Conservation (phyloP, 2,113 vertebrate genomes). For the Aegotheles bennettii region DNA sequence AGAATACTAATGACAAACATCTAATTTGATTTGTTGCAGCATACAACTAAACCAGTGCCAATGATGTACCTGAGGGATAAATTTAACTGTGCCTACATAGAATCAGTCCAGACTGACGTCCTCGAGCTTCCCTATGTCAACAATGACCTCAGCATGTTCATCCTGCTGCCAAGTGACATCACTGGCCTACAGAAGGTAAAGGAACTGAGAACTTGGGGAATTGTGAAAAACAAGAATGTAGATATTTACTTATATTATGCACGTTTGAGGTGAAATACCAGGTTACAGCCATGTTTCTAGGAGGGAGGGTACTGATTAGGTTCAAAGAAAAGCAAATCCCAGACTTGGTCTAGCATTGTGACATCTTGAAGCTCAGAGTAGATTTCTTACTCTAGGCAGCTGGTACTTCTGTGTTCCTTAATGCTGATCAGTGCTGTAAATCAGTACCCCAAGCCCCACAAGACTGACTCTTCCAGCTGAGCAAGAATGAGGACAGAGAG, state of each 20-base stretch:
- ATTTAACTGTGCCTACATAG: constrained; percentile 55
- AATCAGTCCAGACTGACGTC: constrained; percentile 65
- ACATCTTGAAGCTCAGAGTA: background rate
- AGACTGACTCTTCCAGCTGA: background rate
- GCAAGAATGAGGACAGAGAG: background rate
- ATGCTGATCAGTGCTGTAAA: background rate
- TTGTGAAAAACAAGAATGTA: background rate
- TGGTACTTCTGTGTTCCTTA: background rate
- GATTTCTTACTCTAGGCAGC: background rate
- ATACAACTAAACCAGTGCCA: constrained; percentile 68
- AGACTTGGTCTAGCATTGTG: background rate
- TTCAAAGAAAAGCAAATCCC: background rate
- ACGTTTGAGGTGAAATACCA: background rate
- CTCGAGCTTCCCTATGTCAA: constrained; percentile 81
- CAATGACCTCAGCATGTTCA: constrained; percentile 83
- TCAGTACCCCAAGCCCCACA: background rate
- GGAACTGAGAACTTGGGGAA: background rate
- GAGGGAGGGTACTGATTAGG: background rate
- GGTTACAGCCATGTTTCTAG: background rate
- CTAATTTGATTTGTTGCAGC: constrained; percentile 57
- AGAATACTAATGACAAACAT: background rate
- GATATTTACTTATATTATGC: background rate
- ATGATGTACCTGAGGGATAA: constrained; percentile 74
- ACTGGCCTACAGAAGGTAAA: constrained; percentile 76
- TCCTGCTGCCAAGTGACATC: constrained; percentile 74